Percentiles rank a stretch among this genome's conserved stretches.
Evolutionary conservation across 1,140 invertebrate genomes (phyloP).

Genomic region (Apis dorsata): DNA sequence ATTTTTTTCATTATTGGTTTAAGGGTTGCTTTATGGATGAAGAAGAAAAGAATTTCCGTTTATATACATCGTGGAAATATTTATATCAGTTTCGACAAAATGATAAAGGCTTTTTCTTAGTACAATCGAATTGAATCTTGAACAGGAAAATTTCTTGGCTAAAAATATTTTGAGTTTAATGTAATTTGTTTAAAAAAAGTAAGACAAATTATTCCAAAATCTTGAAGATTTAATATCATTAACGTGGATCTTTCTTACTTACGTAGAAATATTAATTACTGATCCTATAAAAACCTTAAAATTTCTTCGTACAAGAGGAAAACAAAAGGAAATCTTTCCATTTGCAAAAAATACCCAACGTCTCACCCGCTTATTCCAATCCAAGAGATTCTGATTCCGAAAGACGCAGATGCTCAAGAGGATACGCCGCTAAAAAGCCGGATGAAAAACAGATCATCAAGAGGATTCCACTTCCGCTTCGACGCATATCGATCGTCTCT

Average conservation of each 20-base stretch:
- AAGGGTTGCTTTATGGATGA: neutral
- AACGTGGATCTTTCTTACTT: no score
- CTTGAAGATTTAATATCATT: neutral
- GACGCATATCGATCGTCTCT: slow-evolving; percentile 12
- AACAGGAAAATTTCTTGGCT: no score
- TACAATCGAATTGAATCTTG: no score
- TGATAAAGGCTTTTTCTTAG: no score
- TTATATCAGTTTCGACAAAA: neutral
- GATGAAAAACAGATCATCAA: neutral
- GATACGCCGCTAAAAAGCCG: neutral
- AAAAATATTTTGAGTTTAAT: no score
- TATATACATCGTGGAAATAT: neutral
- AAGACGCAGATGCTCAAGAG: neutral
- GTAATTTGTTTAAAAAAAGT: no score
- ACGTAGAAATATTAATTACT: no score
- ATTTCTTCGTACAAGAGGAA: neutral
- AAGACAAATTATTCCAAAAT: neutral
- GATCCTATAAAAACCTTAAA: no score
- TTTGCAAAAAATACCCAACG: neutral
- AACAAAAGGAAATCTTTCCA: neutral
- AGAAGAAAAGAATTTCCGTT: neutral
- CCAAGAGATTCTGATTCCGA: neutral
- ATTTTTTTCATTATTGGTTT: neutral
- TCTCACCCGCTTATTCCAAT: neutral
- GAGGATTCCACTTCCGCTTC: neutral